Evolutionary conservation across 2,113 vertebrate species (phyloP), one percentile per base, ranked within the genome.

Genomic region (Lanius collurio): DNA sequence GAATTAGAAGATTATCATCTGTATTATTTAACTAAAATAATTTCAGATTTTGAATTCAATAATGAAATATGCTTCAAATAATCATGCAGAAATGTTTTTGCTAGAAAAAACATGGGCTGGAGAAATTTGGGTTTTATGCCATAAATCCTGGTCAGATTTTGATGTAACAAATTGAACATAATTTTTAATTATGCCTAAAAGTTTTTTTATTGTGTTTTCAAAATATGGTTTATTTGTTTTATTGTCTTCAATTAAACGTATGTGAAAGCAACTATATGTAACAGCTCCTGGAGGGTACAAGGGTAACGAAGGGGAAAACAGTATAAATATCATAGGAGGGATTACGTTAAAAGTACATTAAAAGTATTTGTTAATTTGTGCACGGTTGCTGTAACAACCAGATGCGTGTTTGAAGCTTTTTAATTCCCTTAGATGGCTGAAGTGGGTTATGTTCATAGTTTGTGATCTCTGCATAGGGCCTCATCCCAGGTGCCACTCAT

Each of bases 291-390:
- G 75, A 91, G 87, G 6, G 3, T 63, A 19, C n/a, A 62, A 62
- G 80, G 37, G 16, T 70, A 30, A 76, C 71, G 53, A 49, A 60
- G 12, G 19, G 6, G 24, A 77, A 81, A 88, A 35, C 52, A 74
- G 90, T 47, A 49, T 37, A 84, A 90, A 80, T 50, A 62, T 71
- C 35, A 70, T 42, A 53, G 80, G 63, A 86, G 11, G 35, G 81
- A 26, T 59, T 67, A 46, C 68, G 27, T 57, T 80, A 78, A 65
- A 95, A 75, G 52, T 60, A 69, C 6, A 33, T 82, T 49, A 57
- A 75, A 94, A 93, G 31, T 31, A 83, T 94, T 95, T 94, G 47
- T 93, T 90, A 76, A 35, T 89, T 95, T 95, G 94, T 90, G 37
- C 35, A n/a, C 26, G 5, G 60, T 94, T 97, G 50, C 84, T 78